A percentile compares a stretch with the other conserved stretches of the same genome.
Evolutionary conservation across 2,113 vertebrate species (phyloP).

Genomic region (Halcyon senegalensis): DNA sequence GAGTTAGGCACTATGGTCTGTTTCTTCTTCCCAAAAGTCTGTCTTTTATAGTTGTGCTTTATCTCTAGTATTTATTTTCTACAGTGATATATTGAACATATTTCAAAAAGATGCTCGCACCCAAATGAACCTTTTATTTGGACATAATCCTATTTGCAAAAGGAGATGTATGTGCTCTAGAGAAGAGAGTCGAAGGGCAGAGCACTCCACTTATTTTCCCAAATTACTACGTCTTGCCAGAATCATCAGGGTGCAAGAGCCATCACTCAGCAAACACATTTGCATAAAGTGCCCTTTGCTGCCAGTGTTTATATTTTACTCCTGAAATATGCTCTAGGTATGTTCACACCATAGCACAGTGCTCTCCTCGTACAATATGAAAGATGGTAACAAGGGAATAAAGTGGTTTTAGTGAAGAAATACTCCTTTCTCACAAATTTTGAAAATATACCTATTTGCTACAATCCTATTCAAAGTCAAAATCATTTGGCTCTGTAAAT

Average conservation of each 20-base stretch:
- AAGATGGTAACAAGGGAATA: background rate
- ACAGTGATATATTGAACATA: background rate
- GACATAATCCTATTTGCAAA: background rate
- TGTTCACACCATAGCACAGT: background rate
- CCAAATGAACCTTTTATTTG: slow-evolving; percentile 13
- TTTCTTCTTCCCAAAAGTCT: background rate
- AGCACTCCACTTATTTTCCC: background rate
- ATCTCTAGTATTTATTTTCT: background rate
- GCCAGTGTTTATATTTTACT: background rate
- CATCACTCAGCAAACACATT: slow-evolving; percentile 1
- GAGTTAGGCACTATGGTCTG: background rate
- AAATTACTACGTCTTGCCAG: slow-evolving; percentile 35
- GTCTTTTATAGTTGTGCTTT: slow-evolving; percentile 8
- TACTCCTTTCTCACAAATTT: background rate
- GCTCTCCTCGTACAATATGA: background rate
- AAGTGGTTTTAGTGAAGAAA: background rate
- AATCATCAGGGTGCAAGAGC: slow-evolving; percentile 14
- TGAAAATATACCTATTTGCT: background rate
- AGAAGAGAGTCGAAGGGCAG: background rate
- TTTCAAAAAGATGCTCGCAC: background rate
- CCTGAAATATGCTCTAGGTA: background rate
- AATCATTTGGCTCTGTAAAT: background rate
- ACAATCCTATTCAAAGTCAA: background rate
- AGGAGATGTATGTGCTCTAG: background rate
- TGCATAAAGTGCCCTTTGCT: slow-evolving; percentile 49